A percentile compares a stretch with the other conserved stretches of the same genome.
Evolutionary conservation across 2,797 vertebrate genomes (phyloP).

Genomic region (Caiman crocodilus): DNA sequence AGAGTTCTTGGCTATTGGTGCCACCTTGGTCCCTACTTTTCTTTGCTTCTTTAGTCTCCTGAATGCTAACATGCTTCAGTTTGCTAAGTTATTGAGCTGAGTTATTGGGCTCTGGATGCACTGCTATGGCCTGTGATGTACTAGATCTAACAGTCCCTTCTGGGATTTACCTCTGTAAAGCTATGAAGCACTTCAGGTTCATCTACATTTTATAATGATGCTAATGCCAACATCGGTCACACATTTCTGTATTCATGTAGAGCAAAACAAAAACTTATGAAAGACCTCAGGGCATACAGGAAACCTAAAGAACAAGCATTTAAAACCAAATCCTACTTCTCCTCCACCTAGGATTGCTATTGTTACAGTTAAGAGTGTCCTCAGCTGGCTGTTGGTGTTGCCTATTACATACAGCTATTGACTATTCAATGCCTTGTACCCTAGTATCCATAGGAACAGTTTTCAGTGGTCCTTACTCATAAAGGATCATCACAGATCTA

Average conservation of each 20-base stretch:
- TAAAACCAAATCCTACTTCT: not conserved
- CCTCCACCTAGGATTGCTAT: rapidly evolving
- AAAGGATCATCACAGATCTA: not conserved
- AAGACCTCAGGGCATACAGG: rapidly evolving
- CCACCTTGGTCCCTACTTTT: not conserved
- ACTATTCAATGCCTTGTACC: rapidly evolving
- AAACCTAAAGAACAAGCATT: not conserved
- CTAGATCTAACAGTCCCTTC: not conserved
- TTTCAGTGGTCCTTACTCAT: rapidly evolving
- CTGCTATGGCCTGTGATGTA: not conserved
- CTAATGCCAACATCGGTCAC: not conserved
- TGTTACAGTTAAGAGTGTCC: rapidly evolving
- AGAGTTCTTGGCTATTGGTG: not conserved
- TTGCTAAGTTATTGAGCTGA: not conserved
- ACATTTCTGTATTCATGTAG: not conserved
- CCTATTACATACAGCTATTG: not conserved
- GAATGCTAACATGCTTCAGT: not conserved
- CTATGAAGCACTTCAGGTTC: not conserved
- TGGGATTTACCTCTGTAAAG: no score
- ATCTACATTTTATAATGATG: not conserved
- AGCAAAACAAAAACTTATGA: not conserved
- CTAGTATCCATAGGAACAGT: not conserved
- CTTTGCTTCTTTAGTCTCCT: not conserved
- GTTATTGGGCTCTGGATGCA: not conserved
- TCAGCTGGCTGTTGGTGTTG: not conserved